Evolutionary conservation across 2,113 vertebrate genomes (phyloP), one percentile per base, ranked within the genome.

Genomic region (Zosterops pallidus): DNA sequence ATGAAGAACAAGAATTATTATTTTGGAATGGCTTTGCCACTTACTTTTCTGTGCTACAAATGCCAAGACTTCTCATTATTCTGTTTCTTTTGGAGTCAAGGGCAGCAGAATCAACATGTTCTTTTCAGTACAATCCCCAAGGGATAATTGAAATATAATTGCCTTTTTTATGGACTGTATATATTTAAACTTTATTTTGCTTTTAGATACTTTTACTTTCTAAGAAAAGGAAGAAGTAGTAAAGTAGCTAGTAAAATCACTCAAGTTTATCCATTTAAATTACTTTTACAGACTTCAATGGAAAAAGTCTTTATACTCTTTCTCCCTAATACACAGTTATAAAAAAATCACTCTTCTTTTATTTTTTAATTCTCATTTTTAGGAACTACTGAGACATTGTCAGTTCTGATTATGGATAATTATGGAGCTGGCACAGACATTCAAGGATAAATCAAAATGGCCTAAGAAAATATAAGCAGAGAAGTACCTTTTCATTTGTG

Each of bases 131-230:
- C 26, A 86, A n/a, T 82, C 12, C 14, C 23, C n/a, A 49, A 17
- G 25, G 19, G 8, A 19, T 42, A 92, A 91, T 7, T 91, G n/a
- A 96, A 94, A 86, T 75, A 71, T 46, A 94, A 90, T 76, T 94
- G 10, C 8, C 35, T 83, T 82, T 86, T 83, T 91, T 42, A 92
- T 92, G 60, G 64, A 23, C 33, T 69, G 28, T 68, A 79, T 75
- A 46, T 39, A n/a, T 79, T 86, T 81, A 83, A 69, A 60, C 3
- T 93, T 90, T 65, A 49, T 90, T 86, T 82, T 92, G 28, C 1
- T 90, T 95, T 89, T 35, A 91, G 52, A 55, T 63, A 75, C 28
- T 81, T 78, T 15, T 39, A 71, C 44, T 80, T 92, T 91, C 37
- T 47, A 91, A 84, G 72, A 68, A 84, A 86, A 67, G 14, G 19